Evolutionary conservation across 1,140 invertebrate species (phyloP).

Genomic region (Arctopsyche grandis): DNA sequence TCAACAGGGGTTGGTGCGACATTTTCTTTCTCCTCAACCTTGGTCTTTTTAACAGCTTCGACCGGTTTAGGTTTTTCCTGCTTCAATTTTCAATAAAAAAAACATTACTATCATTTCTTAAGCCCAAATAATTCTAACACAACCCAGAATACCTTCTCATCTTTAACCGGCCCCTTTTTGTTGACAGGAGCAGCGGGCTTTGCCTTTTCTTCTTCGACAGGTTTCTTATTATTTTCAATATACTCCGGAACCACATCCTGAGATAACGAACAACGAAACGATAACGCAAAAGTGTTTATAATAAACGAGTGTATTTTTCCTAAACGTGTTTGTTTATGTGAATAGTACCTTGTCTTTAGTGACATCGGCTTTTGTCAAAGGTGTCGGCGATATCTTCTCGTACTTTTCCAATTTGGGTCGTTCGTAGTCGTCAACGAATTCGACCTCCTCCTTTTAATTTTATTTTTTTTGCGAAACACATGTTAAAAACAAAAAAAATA

Average conservation of each 20-base stretch:
- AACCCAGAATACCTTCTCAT: neutral
- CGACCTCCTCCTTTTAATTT: constrained; percentile 63
- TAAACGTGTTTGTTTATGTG: neutral
- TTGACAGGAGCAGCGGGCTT: neutral
- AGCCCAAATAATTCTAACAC: neutral
- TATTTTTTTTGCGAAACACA: neutral
- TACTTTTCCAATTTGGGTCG: constrained; percentile 68
- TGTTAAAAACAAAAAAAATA: constrained; percentile 16
- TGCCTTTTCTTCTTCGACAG: constrained; percentile 58
- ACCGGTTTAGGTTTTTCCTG: constrained; percentile 2
- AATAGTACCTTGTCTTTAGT: constrained; percentile 42
- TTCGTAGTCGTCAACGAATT: constrained; percentile 70
- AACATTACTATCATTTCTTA: neutral
- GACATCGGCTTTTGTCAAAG: constrained; percentile 58
- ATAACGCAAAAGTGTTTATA: neutral
- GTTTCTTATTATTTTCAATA: constrained; percentile 66
- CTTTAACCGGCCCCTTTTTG: constrained; percentile 1
- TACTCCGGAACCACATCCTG: constrained; percentile 29
- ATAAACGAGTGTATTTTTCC: neutral
- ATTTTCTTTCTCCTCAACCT: constrained; percentile 73
- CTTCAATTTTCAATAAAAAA: constrained; percentile 26
- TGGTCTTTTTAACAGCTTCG: constrained; percentile 69
- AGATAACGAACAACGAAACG: neutral
- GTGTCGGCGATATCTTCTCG: constrained; percentile 66
- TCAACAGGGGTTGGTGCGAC: constrained; percentile 62